Evolutionary conservation across 2,888 invertebrate species (phyloP), one percentile per base, ranked within the genome.

Genomic region (Heliconius charithonia): DNA sequence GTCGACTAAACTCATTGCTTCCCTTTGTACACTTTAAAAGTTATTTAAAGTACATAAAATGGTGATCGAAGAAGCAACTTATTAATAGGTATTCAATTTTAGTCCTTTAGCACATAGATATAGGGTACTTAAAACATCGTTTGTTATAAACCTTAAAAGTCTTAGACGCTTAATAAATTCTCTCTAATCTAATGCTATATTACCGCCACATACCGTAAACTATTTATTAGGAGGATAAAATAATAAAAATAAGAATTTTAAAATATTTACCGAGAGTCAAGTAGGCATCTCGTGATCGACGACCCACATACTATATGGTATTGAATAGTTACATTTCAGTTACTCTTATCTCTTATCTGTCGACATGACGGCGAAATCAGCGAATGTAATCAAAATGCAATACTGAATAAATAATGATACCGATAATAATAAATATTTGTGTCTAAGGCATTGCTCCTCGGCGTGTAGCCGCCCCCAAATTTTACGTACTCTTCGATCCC

Each of bases 401-500:
- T 79, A 76, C 75, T 75, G 27, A 71, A 62, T 77, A 76, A 79
- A 80, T 78, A 81, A 65, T 71, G 63, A 37, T 69, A 56, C 66
- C 63, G 75, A 75, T 75, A 65, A 81, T 75, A 65, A 81, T 79
- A 41, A 73, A 45, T 74, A 74, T 74, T 77, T 76, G 67, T 75
- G 13, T 76, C 62, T 76, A 62, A 72, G 41, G 62, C 79, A 76
- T 75, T 79, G 82, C 80, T 82, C 85, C 82, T 84, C 83, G 92
- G 91, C 59, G 72, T n/a, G 37, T 37, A 59, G 25, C 59, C 32
- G 32, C 72, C 92, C 90, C 88, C 89, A 37, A 69, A 76, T 69
- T 76, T 41, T n/a, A 27, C 27, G 59, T 69, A 37, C 78, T 80
- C 85, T 82, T 84, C 84, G 92, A 93, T 93, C 90, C 89, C 89